phyloP scores from a whole-genome alignment of 2,888 invertebrate species.

The Plusia festucae region DNA sequence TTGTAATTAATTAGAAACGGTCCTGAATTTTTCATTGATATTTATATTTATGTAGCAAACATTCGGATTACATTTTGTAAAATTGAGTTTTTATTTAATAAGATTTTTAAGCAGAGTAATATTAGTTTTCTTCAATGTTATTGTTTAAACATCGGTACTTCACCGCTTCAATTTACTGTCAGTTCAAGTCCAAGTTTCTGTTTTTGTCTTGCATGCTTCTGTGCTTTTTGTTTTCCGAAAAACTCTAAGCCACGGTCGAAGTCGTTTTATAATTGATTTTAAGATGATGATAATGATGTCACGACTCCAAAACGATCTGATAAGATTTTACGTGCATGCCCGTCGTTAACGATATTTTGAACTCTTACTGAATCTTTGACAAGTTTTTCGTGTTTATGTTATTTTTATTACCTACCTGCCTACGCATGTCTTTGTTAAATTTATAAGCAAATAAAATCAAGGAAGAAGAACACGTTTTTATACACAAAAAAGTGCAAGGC shows the following conservation, averaged over 20 bases:
- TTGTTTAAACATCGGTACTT: too few species aligned
- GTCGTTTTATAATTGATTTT: neutral
- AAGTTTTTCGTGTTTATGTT: constrained; percentile 4
- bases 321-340: neutral
- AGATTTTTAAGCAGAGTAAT: too few species aligned
- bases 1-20: neutral
- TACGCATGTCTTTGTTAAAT: neutral
- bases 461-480: neutral
- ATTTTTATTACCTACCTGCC: constrained; percentile 1
- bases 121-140: too few species aligned
- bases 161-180: neutral
- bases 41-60: too few species aligned
- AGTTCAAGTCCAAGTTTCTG: too few species aligned
- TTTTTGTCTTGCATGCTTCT: neutral
- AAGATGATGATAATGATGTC: neutral
- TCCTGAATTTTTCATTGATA: neutral
- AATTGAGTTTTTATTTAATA: too few species aligned
- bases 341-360: constrained; percentile 4
- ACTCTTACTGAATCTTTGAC: constrained; percentile 1
- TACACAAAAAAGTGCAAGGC: constrained; percentile 6
- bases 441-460: neutral
- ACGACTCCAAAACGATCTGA: constrained; percentile 4
- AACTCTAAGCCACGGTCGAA: neutral
- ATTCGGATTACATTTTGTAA: too few species aligned
- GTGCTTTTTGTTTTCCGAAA: neutral